Evolutionary conservation across 1,140 invertebrate species (phyloP).

Genomic region (Camponotus pennsylvanicus): DNA sequence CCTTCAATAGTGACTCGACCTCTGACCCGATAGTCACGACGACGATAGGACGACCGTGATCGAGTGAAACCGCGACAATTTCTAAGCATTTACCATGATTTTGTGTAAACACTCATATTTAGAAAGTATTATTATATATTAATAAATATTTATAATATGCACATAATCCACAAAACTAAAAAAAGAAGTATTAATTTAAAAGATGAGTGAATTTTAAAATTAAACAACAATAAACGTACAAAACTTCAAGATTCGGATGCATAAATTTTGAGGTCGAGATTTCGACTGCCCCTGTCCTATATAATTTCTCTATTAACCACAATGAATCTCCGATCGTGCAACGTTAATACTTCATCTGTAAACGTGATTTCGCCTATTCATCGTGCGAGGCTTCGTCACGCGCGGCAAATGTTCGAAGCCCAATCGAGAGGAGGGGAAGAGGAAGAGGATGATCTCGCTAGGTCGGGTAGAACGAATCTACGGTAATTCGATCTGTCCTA

Average conservation of each 20-base stretch:
- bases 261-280: background rate
- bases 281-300: background rate
- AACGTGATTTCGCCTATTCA: slow-evolving; percentile 51
- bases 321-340: slow-evolving; percentile 33
- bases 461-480: slow-evolving; percentile 68
- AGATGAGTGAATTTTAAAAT: background rate
- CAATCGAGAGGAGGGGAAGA: background rate
- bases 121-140: slow-evolving; percentile 1
- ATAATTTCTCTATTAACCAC: slow-evolving; percentile 48
- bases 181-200: background rate
- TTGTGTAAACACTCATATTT: background rate
- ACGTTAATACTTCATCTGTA: background rate
- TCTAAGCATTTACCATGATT: slow-evolving; percentile 33
- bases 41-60: slow-evolving; percentile 48
- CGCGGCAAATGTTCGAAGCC: slow-evolving; percentile 53
- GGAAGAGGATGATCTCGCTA: background rate
- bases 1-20: slow-evolving; percentile 67
- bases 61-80: slow-evolving; percentile 32
- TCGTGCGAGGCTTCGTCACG: slow-evolving; percentile 35
- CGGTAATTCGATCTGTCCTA: slow-evolving; percentile 70
- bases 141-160: background rate
- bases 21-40: slow-evolving; percentile 63
- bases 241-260: background rate
- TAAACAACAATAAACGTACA: background rate
- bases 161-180: background rate